phyloP scores from a whole-genome alignment of 2,797 vertebrate species.

The Thunnus albacares region DNA sequence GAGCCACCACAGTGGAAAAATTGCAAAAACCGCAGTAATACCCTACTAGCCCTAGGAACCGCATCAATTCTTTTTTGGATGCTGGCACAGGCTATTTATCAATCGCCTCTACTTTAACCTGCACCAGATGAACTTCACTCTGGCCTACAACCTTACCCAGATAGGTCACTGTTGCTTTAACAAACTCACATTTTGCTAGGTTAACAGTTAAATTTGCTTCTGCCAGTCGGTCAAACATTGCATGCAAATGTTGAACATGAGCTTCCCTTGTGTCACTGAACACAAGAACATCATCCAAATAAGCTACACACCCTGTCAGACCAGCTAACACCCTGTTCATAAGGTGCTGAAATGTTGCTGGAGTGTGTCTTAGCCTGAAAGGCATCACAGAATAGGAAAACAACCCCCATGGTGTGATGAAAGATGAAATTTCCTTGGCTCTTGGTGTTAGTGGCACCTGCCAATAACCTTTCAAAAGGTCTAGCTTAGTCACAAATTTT shows the following conservation, averaged over 20 bases:
- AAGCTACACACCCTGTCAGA: neutral
- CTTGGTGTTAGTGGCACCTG: slow-evolving; percentile 3
- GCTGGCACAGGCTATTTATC: neutral
- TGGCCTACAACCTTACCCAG: neutral
- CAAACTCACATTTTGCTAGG: neutral
- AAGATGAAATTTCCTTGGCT: slow-evolving; percentile 8
- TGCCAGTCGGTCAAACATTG: neutral
- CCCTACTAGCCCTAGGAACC: neutral
- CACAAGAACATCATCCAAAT: slow-evolving; percentile 7
- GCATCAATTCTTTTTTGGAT: neutral
- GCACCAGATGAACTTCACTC: neutral
- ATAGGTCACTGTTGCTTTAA: neutral
- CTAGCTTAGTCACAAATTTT: slow-evolving; percentile 6
- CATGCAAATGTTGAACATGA: neutral
- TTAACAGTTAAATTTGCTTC: neutral
- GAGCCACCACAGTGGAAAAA: slow-evolving; percentile 5
- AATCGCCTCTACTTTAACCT: neutral
- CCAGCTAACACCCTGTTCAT: neutral
- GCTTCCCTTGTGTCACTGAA: slow-evolving; percentile 1
- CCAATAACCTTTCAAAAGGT: slow-evolving; percentile 26
- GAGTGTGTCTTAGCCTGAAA: neutral
- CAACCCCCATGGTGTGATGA: neutral
- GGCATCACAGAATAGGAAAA: neutral
- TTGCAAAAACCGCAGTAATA: neutral
- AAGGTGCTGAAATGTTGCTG: neutral